These are phyloP conservation scores for Archaeoteleia sp. DNA, from an alignment of 2,888 invertebrate species.

Conservation along the genomic window DNA sequence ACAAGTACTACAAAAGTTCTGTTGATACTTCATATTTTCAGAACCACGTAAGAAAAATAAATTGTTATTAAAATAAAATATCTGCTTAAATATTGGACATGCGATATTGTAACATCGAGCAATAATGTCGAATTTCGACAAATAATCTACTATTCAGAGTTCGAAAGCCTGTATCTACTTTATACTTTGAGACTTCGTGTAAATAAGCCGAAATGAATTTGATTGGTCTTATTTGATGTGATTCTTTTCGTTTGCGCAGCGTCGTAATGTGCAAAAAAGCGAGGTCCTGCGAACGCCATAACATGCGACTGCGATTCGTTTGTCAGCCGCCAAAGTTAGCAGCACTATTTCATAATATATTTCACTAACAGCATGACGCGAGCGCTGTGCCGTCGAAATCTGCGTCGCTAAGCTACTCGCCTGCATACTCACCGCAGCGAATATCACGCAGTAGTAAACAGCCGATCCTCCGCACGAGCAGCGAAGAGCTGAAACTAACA, in stretches of 20 bases:
- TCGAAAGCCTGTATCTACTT: no score
- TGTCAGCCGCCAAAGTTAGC: conserved; percentile 18
- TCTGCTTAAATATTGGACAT: no score
- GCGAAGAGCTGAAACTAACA: conserved; percentile 60
- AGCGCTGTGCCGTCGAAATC: conserved; percentile 61
- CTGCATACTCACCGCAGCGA: conserved; percentile 61
- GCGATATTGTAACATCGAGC: no score
- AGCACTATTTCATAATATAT: conserved; percentile 66
- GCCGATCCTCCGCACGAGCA: conserved; percentile 55
- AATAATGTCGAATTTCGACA: no score
- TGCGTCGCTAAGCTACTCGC: conserved; percentile 62
- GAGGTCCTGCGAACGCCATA: conserved; percentile 35
- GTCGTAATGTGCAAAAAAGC: neutral
- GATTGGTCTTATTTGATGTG: neutral
- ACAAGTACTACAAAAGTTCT: no score
- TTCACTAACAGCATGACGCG: conserved; percentile 79
- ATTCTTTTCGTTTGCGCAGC: conserved; percentile 8
- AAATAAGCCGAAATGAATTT: neutral
- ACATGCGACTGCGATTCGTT: conserved; percentile 57
- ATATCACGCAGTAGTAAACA: conserved; percentile 58
- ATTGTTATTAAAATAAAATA: no score
- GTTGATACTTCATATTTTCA: no score
- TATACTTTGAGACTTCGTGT: no score
- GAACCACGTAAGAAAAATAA: no score
- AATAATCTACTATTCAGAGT: no score